Percentiles rank a stretch among this genome's conserved stretches.
Evolutionary conservation across 2,888 invertebrate species (phyloP).

Genomic region (Drosophila borealis): DNA sequence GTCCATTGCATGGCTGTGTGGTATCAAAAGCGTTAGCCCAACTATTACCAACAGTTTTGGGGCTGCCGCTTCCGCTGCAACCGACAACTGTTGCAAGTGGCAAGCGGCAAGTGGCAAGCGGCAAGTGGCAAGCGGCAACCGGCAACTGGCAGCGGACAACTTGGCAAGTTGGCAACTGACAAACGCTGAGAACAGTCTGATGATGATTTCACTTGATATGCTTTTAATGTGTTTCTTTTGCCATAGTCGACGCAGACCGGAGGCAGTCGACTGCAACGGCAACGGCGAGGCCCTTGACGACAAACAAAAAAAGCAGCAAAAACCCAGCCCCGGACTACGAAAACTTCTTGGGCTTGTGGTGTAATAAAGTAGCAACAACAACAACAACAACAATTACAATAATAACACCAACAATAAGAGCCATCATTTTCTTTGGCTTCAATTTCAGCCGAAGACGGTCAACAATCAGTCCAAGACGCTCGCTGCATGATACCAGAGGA

Average conservation of each 20-base stretch:
- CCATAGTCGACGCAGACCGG: conserved; percentile 43
- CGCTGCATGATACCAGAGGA: conserved; percentile 19
- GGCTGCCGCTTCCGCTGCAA: conserved; percentile 43
- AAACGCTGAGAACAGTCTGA: conserved; percentile 63
- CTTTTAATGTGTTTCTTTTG: conserved; percentile 78
- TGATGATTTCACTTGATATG: conserved; percentile 76
- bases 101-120: conserved; percentile 10
- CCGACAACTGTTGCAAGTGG: conserved; percentile 1
- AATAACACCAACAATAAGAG: conserved; percentile 35
- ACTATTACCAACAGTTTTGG: conserved; percentile 40
- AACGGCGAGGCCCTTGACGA: conserved; percentile 54
- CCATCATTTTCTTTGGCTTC: conserved; percentile 69
- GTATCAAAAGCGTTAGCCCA: conserved; percentile 25
- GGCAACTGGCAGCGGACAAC: conserved; percentile 31
- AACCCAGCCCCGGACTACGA: conserved; percentile 5
- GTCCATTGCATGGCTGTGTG: conserved; percentile 7
- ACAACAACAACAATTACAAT: conserved; percentile 34
- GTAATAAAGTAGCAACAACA: conserved; percentile 72
- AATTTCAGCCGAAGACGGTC: conserved; percentile 67
- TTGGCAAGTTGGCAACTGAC: conserved; percentile 38
- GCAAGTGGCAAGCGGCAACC: neutral
- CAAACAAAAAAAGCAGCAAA: conserved; percentile 40
- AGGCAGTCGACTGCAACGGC: conserved; percentile 75
- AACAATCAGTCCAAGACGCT: conserved; percentile 53
- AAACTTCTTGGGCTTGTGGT: conserved; percentile 52